phyloP scores from a whole-genome alignment of 2,888 invertebrate species.

The Standfussiana lucernea region DNA sequence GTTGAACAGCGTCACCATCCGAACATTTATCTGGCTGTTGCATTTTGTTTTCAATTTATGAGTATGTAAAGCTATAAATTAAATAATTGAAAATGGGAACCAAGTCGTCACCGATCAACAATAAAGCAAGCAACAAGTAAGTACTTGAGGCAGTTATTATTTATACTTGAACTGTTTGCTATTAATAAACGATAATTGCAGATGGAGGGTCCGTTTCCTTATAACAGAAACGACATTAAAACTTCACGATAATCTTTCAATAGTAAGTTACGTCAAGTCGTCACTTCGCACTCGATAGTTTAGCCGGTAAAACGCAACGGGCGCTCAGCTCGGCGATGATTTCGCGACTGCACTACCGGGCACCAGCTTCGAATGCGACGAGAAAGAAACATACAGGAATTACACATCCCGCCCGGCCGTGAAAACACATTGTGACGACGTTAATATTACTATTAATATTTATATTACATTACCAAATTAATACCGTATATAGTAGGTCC shows the following conservation, averaged over 20 bases:
- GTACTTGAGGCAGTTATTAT: not conserved
- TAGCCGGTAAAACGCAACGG: slow-evolving; percentile 28
- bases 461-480: not conserved
- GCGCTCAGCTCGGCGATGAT: not conserved
- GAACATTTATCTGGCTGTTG: too few relatives aligned
- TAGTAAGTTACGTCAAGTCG: not conserved
- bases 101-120: slow-evolving; percentile 21
- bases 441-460: not conserved
- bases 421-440: not conserved
- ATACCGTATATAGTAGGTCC: too few relatives aligned
- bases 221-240: not conserved
- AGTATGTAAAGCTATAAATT: too few relatives aligned
- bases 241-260: not conserved
- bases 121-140: too few relatives aligned
- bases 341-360: slow-evolving; percentile 37
- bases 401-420: not conserved
- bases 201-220: not conserved
- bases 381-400: slow-evolving; percentile 14
- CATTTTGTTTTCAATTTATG: too few relatives aligned
- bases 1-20: not conserved
- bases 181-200: slow-evolving; percentile 19
- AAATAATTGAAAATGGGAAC: not conserved
- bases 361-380: slow-evolving; percentile 40
- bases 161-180: not conserved
- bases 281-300: not conserved